A percentile compares a stretch with the other conserved stretches of the same genome.
Conservation (phyloP, 2,888 invertebrate genomes). For the Spialia ferax region DNA sequence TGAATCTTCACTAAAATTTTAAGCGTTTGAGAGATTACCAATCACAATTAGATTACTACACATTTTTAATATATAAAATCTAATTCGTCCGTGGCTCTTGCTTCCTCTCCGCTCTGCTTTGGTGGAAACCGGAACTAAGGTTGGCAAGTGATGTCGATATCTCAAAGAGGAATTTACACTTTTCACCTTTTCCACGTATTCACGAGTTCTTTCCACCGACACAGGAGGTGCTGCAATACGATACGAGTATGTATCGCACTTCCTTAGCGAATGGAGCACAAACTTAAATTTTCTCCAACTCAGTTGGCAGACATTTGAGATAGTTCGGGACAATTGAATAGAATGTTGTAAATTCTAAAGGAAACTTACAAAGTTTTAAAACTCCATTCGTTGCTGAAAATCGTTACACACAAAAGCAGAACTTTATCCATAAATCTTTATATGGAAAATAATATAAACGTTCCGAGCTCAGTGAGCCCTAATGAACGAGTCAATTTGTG, state of each 20-base stretch:
- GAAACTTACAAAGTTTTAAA: neutral
- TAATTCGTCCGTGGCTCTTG: neutral
- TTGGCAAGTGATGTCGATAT: slow-evolving; percentile 12
- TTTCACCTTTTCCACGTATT: slow-evolving; percentile 17
- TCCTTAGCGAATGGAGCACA: slow-evolving; percentile 16
- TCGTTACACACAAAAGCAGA: neutral
- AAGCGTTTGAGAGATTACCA: no score
- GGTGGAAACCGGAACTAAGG: no score
- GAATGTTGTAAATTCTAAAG: neutral
- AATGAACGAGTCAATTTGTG: slow-evolving; percentile 15
- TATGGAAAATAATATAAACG: neutral
- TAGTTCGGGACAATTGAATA: neutral
- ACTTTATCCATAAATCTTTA: neutral
- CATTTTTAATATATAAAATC: neutral
- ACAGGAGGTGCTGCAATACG: slow-evolving; percentile 7
- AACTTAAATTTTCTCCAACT: neutral
- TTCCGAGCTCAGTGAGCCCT: neutral
- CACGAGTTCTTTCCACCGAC: neutral
- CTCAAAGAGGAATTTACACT: slow-evolving; percentile 28
- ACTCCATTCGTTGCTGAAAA: neutral
- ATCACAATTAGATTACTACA: no score
- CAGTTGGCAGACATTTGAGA: neutral
- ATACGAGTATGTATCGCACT: neutral
- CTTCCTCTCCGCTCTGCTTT: neutral
- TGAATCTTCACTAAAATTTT: no score